Conservation (phyloP, 2,888 invertebrate genomes). For the Mythimna vitellina region DNA sequence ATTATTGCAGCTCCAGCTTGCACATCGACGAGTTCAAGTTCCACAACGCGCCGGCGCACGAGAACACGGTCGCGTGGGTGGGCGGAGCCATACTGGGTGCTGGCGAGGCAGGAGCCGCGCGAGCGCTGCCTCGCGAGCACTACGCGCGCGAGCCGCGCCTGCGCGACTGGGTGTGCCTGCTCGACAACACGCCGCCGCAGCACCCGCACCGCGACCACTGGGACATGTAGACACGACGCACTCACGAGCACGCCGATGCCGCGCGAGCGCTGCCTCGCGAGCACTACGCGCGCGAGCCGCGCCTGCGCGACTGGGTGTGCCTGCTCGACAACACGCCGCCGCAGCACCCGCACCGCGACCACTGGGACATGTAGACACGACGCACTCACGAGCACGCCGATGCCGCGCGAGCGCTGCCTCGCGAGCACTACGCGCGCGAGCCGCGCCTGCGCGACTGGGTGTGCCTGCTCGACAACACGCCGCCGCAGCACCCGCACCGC, state of each 20-base stretch:
- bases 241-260: neutral
- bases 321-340: constrained; percentile 90
- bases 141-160: constrained; percentile 93
- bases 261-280: constrained; percentile 90
- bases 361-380: constrained; percentile 41
- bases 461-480: constrained; percentile 91
- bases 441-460: constrained; percentile 96
- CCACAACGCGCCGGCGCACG: constrained; percentile 93
- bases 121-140: constrained; percentile 94
- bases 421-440: constrained; percentile 93
- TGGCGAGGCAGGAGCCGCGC: constrained; percentile 90
- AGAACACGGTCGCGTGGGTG: constrained; percentile 96
- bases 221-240: constrained; percentile 39
- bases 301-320: constrained; percentile 96
- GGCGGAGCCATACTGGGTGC: constrained; percentile 93
- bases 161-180: constrained; percentile 95
- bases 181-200: constrained; percentile 88
- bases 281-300: constrained; percentile 92
- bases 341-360: constrained; percentile 72
- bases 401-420: constrained; percentile 75
- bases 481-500: constrained; percentile 77
- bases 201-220: constrained; percentile 72
- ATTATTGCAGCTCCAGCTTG: constrained; percentile 64
- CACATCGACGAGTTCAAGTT: constrained; percentile 91
- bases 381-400: neutral